Evolutionary conservation across 2,888 invertebrate genomes (phyloP).

Genomic region (Ditula angustiorana): DNA sequence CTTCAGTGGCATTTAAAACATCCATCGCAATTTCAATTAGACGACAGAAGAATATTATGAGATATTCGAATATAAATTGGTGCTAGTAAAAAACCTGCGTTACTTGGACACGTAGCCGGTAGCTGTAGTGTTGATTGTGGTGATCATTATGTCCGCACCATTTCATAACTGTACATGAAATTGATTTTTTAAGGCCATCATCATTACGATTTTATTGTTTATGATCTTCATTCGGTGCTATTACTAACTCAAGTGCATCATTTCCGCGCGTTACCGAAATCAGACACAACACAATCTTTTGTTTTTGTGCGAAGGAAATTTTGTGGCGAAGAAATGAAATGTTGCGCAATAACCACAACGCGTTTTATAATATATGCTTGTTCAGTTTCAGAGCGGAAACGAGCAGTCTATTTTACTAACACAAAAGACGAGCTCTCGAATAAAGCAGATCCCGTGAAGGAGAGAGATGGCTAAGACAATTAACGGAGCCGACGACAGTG

Average conservation of each 20-base stretch:
- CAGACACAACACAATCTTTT: slow-evolving; percentile 57
- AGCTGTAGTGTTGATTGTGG: slow-evolving; percentile 49
- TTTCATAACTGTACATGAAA: slow-evolving; percentile 74
- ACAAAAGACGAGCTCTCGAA: slow-evolving; percentile 62
- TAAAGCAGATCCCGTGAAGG: slow-evolving; percentile 61
- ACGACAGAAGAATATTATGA: slow-evolving; percentile 16
- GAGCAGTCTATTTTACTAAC: slow-evolving; percentile 66
- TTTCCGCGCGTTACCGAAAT: slow-evolving; percentile 75
- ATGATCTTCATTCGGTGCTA: slow-evolving; percentile 68
- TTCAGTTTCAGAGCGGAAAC: slow-evolving; percentile 62
- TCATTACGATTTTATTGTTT: slow-evolving; percentile 77
- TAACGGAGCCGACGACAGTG: slow-evolving; percentile 78
- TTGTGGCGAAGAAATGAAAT: slow-evolving; percentile 61
- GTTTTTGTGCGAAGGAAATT: slow-evolving; percentile 69
- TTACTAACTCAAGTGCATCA: slow-evolving; percentile 67
- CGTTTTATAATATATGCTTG: slow-evolving; percentile 46
- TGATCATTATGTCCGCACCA: slow-evolving; percentile 54
- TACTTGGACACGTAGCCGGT: slow-evolving; percentile 28
- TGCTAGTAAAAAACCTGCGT: slow-evolving; percentile 5
- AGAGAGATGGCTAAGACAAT: slow-evolving; percentile 71
- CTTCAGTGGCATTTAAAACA: slow-evolving; percentile 66
- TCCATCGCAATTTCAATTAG: slow-evolving; percentile 46
- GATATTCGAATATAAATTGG: slow-evolving; percentile 22
- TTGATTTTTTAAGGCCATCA: slow-evolving; percentile 77
- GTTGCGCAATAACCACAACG: slow-evolving; percentile 61